These are phyloP conservation scores for Leptinotarsa rubiginosa DNA, from an alignment of 2,888 invertebrate genomes.

Conservation along the genomic window DNA sequence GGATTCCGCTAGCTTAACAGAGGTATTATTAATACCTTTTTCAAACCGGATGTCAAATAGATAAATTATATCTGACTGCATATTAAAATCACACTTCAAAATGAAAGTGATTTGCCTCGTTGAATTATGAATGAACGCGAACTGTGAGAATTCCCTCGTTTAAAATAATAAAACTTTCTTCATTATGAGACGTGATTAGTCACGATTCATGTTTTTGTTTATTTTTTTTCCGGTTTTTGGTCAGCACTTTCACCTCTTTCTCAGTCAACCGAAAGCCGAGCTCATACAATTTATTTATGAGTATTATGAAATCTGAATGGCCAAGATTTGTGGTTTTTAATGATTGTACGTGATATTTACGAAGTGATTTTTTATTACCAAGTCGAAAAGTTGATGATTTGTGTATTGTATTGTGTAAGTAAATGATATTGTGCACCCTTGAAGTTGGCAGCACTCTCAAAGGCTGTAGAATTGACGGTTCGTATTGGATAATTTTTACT, in stretches of 20 bases:
- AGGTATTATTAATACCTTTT: background rate
- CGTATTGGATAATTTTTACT: no score
- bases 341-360: background rate
- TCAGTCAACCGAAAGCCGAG: background rate
- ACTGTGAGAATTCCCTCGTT: background rate
- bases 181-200: conserved; percentile 4
- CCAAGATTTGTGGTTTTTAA: background rate
- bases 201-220: background rate
- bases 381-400: background rate
- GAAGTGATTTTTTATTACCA: background rate
- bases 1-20: no score
- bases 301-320: background rate
- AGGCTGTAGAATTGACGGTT: no score
- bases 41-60: background rate
- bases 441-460: no score
- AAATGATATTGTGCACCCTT: no score
- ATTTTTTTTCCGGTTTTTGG: background rate
- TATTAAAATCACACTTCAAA: background rate
- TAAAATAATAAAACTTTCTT: background rate
- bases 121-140: background rate
- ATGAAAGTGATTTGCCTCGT: background rate
- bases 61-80: background rate
- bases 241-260: conserved; percentile 4
- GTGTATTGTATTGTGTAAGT: background rate
- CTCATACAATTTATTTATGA: background rate